Percentiles rank a stretch among this genome's conserved stretches.
Conservation (phyloP, 2,888 invertebrate genomes). For the Pomacea canaliculata region DNA sequence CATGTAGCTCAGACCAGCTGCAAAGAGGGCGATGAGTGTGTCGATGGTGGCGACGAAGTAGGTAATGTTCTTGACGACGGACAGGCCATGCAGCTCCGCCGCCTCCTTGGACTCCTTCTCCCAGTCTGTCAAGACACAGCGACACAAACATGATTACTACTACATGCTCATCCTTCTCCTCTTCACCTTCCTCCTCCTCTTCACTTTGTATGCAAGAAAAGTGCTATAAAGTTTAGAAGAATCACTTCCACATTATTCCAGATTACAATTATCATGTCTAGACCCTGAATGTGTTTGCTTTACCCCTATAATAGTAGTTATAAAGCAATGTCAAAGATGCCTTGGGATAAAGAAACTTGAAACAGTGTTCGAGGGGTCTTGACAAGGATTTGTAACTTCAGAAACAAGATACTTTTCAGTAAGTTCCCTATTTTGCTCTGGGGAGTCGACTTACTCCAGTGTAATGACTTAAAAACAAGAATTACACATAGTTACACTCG, state of each 20-base stretch:
- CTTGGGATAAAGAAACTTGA: too few species aligned
- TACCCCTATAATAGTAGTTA: not conserved
- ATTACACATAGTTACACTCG: slow-evolving; percentile 1
- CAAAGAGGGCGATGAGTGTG: slow-evolving; percentile 31
- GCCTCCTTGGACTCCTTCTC: slow-evolving; percentile 23
- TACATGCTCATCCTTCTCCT: too few species aligned
- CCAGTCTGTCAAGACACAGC: slow-evolving; percentile 27
- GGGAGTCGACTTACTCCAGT: too few species aligned
- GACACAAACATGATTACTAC: not conserved
- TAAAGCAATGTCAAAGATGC: too few species aligned
- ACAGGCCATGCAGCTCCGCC: slow-evolving; percentile 28
- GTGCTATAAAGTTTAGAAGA: too few species aligned
- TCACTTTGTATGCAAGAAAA: too few species aligned
- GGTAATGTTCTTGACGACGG: slow-evolving; percentile 32
- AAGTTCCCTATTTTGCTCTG: too few species aligned
- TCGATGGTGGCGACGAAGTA: slow-evolving; percentile 35
- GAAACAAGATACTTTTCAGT: too few species aligned
- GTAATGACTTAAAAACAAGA: not conserved
- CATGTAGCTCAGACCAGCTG: slow-evolving; percentile 31
- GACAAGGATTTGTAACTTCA: too few species aligned
- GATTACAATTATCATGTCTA: not conserved
- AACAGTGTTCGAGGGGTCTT: too few species aligned
- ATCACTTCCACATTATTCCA: too few species aligned
- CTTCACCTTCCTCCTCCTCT: too few species aligned
- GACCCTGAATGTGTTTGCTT: not conserved